phyloP scores from a whole-genome alignment of 1,140 invertebrate genomes.

The Lordiphosa clarofinis region DNA sequence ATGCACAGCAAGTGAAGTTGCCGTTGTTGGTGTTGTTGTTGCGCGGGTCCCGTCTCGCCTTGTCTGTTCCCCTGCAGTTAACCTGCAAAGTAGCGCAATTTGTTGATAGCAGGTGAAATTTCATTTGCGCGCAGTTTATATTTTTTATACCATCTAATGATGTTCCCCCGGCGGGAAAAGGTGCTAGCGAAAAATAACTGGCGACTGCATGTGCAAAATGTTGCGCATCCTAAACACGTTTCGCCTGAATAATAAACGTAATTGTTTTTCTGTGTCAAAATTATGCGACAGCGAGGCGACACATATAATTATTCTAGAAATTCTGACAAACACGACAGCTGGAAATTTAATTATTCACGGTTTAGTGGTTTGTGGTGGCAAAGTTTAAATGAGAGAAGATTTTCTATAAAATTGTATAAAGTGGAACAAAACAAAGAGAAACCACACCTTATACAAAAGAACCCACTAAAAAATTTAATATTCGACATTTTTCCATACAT shows the following conservation, averaged over 20 bases:
- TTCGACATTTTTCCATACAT: too few species aligned
- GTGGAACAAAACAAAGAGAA: too few species aligned
- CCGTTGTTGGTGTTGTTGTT: slow-evolving; percentile 34
- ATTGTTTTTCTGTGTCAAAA: slow-evolving; percentile 60
- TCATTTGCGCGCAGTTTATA: slow-evolving; percentile 56
- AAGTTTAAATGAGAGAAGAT: too few species aligned
- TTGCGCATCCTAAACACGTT: slow-evolving; percentile 64
- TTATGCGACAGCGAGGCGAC: slow-evolving; percentile 4
- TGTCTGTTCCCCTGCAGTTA: slow-evolving; percentile 72
- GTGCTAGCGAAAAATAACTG: slow-evolving; percentile 5
- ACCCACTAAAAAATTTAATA: too few species aligned
- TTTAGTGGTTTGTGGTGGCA: too few species aligned
- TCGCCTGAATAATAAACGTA: slow-evolving; percentile 52
- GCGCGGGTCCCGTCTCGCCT: slow-evolving; percentile 26
- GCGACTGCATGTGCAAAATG: slow-evolving; percentile 38
- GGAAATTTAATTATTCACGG: too few species aligned
- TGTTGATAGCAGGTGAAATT: slow-evolving; percentile 76
- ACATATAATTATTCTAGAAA: not conserved
- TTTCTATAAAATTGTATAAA: too few species aligned
- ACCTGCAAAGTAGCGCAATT: slow-evolving; percentile 77
- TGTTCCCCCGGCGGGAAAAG: slow-evolving; percentile 25
- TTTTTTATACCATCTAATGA: slow-evolving; percentile 62
- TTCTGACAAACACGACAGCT: not conserved
- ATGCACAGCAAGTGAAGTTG: slow-evolving; percentile 66
- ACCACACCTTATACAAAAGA: too few species aligned